Conservation (phyloP, 1,140 invertebrate species). For the Drosophila grimshawi region DNA sequence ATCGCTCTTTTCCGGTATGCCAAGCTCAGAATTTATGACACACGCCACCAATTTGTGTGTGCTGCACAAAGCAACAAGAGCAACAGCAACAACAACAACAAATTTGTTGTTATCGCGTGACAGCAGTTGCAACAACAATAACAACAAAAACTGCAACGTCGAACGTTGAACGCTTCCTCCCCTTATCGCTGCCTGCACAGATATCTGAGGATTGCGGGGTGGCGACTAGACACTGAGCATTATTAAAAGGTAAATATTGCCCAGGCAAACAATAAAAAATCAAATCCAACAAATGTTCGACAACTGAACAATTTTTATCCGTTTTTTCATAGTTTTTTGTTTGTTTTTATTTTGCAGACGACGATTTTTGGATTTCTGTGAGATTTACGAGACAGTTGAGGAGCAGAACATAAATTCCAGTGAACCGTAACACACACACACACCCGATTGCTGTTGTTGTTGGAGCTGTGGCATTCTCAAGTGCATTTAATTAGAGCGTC, state of each 20-base stretch:
- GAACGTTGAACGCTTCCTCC: background rate
- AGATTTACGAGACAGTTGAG: constrained; percentile 76
- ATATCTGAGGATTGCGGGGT: constrained; percentile 33
- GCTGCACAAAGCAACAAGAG: constrained; percentile 21
- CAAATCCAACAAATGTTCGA: constrained; percentile 62
- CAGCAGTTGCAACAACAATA: constrained; percentile 17
- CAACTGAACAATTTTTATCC: constrained; percentile 70
- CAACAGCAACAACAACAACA: constrained; percentile 24
- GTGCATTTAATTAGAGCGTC: constrained; percentile 77
- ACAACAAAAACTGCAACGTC: constrained; percentile 1
- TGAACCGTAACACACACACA: constrained; percentile 52
- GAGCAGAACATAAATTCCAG: constrained; percentile 73
- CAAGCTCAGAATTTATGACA: constrained; percentile 70
- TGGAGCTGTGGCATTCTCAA: constrained; percentile 64
- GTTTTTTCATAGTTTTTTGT: constrained; percentile 42
- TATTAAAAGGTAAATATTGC: constrained; percentile 80
- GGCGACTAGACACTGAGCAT: constrained; percentile 60
- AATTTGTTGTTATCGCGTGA: constrained; percentile 52
- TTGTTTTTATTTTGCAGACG: constrained; percentile 60
- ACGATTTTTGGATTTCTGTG: constrained; percentile 54
- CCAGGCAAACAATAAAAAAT: constrained; percentile 63
- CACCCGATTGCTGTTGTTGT: constrained; percentile 8
- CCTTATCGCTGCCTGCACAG: constrained; percentile 7
- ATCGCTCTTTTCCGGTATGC: constrained; percentile 27
- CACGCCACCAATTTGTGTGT: constrained; percentile 64